Percentiles rank a stretch among this genome's conserved stretches.
These are phyloP conservation scores for Drosophila histrio DNA, from an alignment of 2,888 invertebrate species.

Conservation along the genomic window DNA sequence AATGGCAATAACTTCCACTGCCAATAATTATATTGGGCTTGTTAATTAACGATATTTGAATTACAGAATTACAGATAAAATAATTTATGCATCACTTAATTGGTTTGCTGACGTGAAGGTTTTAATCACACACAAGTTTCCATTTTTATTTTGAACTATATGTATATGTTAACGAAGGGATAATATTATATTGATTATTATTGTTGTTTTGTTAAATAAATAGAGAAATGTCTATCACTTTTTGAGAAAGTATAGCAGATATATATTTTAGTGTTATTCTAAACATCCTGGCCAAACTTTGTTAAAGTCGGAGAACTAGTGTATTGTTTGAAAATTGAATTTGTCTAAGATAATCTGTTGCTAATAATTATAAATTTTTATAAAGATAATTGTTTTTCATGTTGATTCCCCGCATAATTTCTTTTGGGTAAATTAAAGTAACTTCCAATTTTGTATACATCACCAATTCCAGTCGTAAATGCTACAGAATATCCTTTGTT, in stretches of 20 bases:
- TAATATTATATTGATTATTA: too few species aligned
- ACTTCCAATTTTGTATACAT: neutral
- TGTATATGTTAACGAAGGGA: neutral
- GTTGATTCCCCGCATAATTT: neutral
- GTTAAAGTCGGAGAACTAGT: too few species aligned
- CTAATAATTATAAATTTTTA: neutral
- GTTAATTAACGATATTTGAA: conserved; percentile 22
- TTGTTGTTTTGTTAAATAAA: too few species aligned
- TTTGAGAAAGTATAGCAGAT: too few species aligned
- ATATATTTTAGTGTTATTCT: too few species aligned
- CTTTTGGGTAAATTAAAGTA: neutral
- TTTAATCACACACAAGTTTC: neutral
- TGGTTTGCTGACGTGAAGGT: neutral
- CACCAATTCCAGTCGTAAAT: neutral
- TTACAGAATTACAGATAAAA: conserved; percentile 2
- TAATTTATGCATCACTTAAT: conserved; percentile 8
- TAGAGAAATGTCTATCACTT: too few species aligned
- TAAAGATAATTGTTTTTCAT: neutral
- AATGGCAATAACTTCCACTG: conserved; percentile 22
- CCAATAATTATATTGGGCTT: conserved; percentile 7
- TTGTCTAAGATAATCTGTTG: too few species aligned
- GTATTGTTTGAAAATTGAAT: too few species aligned
- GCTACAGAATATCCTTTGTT: conserved; percentile 1
- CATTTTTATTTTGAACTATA: neutral
- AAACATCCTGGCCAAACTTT: too few species aligned